phyloP scores from a whole-genome alignment of 1,140 invertebrate species.

The Archivesica marissinica region DNA sequence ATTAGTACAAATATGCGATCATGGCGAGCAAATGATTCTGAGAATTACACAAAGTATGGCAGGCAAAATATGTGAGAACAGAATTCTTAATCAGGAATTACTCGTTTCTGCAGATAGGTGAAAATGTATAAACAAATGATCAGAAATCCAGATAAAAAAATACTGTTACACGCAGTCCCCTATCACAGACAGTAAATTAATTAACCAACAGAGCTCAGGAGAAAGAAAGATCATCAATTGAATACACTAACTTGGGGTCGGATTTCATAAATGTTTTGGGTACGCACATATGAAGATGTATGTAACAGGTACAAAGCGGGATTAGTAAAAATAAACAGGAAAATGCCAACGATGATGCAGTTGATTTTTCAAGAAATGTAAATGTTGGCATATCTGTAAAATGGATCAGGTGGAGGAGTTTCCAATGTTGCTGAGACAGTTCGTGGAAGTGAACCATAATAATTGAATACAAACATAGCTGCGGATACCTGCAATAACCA shows the following conservation, averaged over 20 bases:
- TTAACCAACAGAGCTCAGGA: slow-evolving; percentile 32
- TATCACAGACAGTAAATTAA: slow-evolving; percentile 31
- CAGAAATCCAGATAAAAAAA: slow-evolving; percentile 23
- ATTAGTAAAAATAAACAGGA: slow-evolving; percentile 57
- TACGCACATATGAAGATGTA: slow-evolving; percentile 23
- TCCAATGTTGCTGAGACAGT: slow-evolving; percentile 22
- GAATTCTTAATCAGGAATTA: background rate
- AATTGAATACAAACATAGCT: slow-evolving; percentile 27
- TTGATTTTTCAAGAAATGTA: slow-evolving; percentile 27
- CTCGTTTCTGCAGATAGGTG: background rate
- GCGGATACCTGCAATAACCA: slow-evolving; percentile 15
- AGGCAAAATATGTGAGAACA: background rate
- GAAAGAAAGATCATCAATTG: background rate
- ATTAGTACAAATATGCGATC: too few relatives aligned
- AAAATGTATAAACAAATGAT: slow-evolving; percentile 42
- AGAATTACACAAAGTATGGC: background rate
- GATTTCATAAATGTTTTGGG: slow-evolving; percentile 56
- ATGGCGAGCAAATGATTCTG: background rate
- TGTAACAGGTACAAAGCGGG: slow-evolving; percentile 34
- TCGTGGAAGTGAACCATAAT: slow-evolving; percentile 11
- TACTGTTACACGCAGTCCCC: background rate
- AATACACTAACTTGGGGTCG: background rate
- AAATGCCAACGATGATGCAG: slow-evolving; percentile 33
- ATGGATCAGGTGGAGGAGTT: slow-evolving; percentile 2
- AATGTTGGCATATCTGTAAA: slow-evolving; percentile 50